phyloP scores from a whole-genome alignment of 2,888 invertebrate genomes.

The Balanococcus diminutus region DNA sequence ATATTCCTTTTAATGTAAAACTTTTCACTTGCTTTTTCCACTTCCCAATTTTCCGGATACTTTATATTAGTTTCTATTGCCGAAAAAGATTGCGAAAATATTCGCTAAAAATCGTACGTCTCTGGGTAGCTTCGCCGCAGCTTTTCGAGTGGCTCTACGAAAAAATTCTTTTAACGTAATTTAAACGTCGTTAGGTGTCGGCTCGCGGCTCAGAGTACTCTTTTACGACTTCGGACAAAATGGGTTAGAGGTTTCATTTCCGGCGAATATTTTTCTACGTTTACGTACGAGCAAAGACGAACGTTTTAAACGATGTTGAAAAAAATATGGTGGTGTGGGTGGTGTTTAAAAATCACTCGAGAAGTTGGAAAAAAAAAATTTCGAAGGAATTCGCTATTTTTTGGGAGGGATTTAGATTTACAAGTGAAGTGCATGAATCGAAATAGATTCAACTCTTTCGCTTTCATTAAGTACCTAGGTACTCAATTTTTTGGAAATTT shows the following conservation, averaged over 20 bases:
- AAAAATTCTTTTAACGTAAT: not conserved
- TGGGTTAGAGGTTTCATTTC: not conserved
- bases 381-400: no score
- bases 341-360: no score
- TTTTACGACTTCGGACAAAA: not conserved
- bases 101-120: not conserved
- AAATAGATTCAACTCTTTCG: no score
- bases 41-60: conserved; percentile 42
- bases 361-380: no score
- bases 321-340: no score
- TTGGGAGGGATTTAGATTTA: no score
- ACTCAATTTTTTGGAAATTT: no score
- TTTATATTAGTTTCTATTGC: conserved; percentile 42
- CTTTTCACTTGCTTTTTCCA: conserved; percentile 50
- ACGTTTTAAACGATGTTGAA: no score
- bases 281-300: no score
- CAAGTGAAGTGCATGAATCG: no score
- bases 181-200: not conserved
- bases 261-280: not conserved
- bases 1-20: conserved; percentile 53
- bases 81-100: conserved; percentile 27
- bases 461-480: no score
- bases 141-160: not conserved
- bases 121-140: not conserved
- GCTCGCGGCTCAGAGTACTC: not conserved